These are phyloP conservation scores for Thomomys bottae DNA, from an alignment of 2,113 vertebrate species.

Conservation along the genomic window DNA sequence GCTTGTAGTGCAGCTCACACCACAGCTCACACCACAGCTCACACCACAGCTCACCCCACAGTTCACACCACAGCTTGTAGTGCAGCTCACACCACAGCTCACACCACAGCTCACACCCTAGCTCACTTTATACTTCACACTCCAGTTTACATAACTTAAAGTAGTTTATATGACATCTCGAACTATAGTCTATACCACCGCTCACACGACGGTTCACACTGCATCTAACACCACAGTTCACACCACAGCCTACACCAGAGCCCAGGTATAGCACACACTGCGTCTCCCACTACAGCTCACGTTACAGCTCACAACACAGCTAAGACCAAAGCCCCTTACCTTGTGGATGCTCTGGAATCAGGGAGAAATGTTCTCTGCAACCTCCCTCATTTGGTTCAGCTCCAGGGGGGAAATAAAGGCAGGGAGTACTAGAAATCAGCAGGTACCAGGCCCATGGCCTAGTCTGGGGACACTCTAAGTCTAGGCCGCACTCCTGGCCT, in stretches of 20 bases:
- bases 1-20: too few species aligned
- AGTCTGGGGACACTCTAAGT: too few species aligned
- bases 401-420: constrained; percentile 46
- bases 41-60: neutral
- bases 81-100: too few species aligned
- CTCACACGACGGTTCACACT: too few species aligned
- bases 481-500: too few species aligned
- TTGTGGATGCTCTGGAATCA: neutral
- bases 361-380: neutral
- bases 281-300: neutral
- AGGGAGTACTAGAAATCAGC: neutral
- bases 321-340: neutral
- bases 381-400: constrained; percentile 2
- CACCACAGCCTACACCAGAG: too few species aligned
- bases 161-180: too few species aligned
- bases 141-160: too few species aligned
- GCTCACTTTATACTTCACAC: too few species aligned
- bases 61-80: too few species aligned
- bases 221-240: neutral
- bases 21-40: neutral
- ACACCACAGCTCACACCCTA: neutral
- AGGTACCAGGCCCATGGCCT: neutral
- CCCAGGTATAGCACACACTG: too few species aligned
- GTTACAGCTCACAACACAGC: neutral
- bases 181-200: too few species aligned